Conservation (phyloP, 2,113 vertebrate species). For the Anguilla japonica region DNA sequence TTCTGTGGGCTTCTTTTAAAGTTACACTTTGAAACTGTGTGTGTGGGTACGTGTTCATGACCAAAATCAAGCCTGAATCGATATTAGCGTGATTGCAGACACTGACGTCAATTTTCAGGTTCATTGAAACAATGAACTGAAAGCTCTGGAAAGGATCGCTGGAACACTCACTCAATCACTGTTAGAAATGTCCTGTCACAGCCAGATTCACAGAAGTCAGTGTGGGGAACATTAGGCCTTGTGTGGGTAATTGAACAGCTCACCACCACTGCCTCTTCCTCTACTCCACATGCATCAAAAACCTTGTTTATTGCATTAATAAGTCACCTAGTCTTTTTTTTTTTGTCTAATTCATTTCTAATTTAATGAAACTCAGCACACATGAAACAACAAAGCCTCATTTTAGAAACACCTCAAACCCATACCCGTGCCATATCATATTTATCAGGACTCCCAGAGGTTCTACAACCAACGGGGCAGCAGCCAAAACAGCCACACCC, state of each 20-base stretch:
- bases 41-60: neutral
- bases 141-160: neutral
- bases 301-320: neutral
- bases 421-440: neutral
- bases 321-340: too few relatives aligned
- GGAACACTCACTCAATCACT: neutral
- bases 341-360: neutral
- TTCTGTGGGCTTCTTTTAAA: neutral
- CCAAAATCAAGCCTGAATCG: neutral
- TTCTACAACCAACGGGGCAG: neutral
- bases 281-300: neutral
- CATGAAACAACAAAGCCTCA: neutral
- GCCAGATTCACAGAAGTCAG: neutral
- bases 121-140: neutral
- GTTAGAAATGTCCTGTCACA: neutral
- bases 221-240: neutral
- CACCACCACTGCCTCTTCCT: neutral
- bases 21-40: neutral
- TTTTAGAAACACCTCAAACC: neutral
- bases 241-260: neutral
- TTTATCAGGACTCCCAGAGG: neutral
- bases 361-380: neutral
- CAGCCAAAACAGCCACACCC: neutral
- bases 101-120: neutral
- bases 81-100: neutral